Evolutionary conservation across 2,888 invertebrate genomes (phyloP).

Genomic region (Drosophila siamana): DNA sequence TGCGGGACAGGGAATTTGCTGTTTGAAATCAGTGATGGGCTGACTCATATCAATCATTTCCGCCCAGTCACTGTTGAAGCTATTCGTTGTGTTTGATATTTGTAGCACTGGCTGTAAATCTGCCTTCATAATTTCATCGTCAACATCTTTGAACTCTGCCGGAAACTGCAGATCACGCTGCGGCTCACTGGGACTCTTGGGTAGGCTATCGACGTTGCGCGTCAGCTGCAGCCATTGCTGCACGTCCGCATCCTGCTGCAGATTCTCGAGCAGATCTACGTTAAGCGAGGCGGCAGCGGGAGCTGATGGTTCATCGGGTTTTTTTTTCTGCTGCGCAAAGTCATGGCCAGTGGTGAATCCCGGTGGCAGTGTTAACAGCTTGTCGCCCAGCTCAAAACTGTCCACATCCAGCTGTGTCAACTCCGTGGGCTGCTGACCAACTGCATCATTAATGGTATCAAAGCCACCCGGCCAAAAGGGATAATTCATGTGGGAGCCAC

Average conservation of each 20-base stretch:
- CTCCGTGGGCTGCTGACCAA: constrained; percentile 86
- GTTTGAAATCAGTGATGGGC: constrained; percentile 92
- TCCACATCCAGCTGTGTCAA: constrained; percentile 84
- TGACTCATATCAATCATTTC: constrained; percentile 93
- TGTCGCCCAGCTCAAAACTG: constrained; percentile 85
- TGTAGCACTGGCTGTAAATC: constrained; percentile 88
- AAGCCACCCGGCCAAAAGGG: constrained; percentile 96
- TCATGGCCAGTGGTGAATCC: constrained; percentile 88
- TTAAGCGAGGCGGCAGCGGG: constrained; percentile 54
- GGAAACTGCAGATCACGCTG: constrained; percentile 39
- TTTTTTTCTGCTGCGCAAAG: constrained; percentile 83
- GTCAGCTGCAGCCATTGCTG: constrained; percentile 83
- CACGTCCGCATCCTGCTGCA: constrained; percentile 82
- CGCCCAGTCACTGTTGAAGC: constrained; percentile 90
- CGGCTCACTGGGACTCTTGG: background rate
- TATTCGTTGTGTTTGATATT: constrained; percentile 87
- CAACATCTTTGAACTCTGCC: constrained; percentile 75
- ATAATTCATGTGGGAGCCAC: constrained; percentile 92
- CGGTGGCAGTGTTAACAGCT: constrained; percentile 88
- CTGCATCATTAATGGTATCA: constrained; percentile 77
- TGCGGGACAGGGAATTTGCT: constrained; percentile 93
- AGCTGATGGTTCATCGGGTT: constrained; percentile 2
- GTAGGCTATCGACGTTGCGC: constrained; percentile 40
- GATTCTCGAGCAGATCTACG: constrained; percentile 81
- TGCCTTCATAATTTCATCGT: constrained; percentile 81